Evolutionary conservation across 2,113 vertebrate species (phyloP), one percentile per base, ranked within the genome.

Genomic region (Calonectris borealis): DNA sequence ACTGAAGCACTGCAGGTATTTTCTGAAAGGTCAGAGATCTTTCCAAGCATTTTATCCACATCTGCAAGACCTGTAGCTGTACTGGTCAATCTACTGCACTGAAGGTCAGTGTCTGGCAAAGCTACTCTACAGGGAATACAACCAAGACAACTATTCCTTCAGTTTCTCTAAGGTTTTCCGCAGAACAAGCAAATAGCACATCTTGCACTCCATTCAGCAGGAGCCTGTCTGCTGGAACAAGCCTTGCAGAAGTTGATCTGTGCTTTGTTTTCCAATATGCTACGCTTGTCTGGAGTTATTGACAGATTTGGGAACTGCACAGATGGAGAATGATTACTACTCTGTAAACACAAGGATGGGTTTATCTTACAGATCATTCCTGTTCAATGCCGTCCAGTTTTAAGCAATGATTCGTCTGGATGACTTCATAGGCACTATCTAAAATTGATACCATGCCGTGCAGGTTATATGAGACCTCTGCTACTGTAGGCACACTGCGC

Each of bases 281-380:
- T 60, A 42, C 6, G 2, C 68, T 89, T 58, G 32, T 66, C 54
- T 69, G 72, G 49, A 0, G 0, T 72, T 89, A 76, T 22, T 82
- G 93, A 85, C 91, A 88, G 62, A 46, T 95, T 80, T 88, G 86
- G 91, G 68, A 85, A 7, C 52, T 61, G 70, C 89, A 81, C 80
- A 91, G 94, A 58, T 62, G 89, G 93, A 61, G 64, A 77, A 32
- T 3, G 48, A 58, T 66, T 42, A 7, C 48, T 55, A 11, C 51
- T 70, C 78, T 89, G 58, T 70, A 91, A 90, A 87, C 25, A 94
- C 60, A 68, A 79, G 52, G 57, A 61, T 6, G 8, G 44, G 80
- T 92, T 95, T 79, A 29, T 89, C 73, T 86, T 38, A 42, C 84
- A 75, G 66, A 62, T 72, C 61, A 25, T 77, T 91, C 75, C 82